phyloP scores from a whole-genome alignment of 2,888 invertebrate genomes.

The Macrophya annulata region DNA sequence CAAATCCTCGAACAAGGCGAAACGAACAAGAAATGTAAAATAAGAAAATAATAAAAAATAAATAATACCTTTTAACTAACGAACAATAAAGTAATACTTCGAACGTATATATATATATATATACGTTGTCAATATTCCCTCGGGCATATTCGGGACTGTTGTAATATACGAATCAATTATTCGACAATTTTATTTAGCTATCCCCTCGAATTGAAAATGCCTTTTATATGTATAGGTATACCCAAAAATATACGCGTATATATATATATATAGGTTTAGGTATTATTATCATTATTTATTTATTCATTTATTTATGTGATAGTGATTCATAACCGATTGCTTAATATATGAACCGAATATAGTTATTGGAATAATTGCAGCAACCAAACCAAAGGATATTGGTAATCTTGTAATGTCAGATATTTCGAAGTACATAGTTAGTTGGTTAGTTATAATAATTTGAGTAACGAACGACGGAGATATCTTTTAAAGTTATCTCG shows the following conservation, averaged over 20 bases:
- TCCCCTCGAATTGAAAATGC: background rate
- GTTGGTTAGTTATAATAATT: background rate
- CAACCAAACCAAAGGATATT: background rate
- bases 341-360: background rate
- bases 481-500: conserved; percentile 14
- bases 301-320: too few relatives aligned
- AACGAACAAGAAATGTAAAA: background rate
- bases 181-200: background rate
- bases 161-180: background rate
- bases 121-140: background rate
- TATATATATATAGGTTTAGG: background rate
- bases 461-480: background rate
- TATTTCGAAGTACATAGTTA: background rate
- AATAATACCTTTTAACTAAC: background rate
- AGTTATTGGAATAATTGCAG: background rate
- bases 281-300: background rate
- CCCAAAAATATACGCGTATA: too few relatives aligned
- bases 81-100: background rate
- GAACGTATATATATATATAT: too few relatives aligned
- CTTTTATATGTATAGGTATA: background rate
- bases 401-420: background rate
- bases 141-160: background rate
- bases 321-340: background rate
- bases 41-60: too few relatives aligned
- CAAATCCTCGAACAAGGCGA: background rate